Base-by-base conservation (phyloP, 2,888 invertebrate species). In the Lucinisca nassula region DNA sequence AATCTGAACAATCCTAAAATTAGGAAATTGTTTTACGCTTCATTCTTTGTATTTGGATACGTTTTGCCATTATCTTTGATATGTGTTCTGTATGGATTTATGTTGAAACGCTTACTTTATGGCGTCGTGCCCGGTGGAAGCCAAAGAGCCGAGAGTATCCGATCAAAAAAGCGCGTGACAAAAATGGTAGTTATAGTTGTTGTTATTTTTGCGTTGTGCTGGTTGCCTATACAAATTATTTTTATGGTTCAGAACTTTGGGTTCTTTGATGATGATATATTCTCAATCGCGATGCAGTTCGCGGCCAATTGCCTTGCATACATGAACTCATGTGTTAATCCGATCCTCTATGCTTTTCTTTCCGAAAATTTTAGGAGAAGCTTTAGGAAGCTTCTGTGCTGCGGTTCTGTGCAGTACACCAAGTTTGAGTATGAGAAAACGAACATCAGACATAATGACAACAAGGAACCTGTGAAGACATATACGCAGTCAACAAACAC, bases 331-430 rank as follows among this genome's bases (percentile, higher is more conserved):
- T 99, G 99, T 96, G 98, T 99, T 94, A 99, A 99, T 96, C 99
- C 99, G 0, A 98, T 99, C 92, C 97, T 99, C 76, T 99, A 99
- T 97, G 99, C 99, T 3, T 98, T 99, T 96, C 97, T 99, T 77
- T 99, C 98, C 0, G 99, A 99, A 94, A 98, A 98, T 97, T 99
- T 99, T 97, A 97, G 99, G 93, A 98, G 98, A 95, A 98, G 98
- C 32, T 99, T 99, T 96, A 97, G 95, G 30, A 96, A 95, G 80
- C 92, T 97, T 24, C 90, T 96, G 27, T 94, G 95, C 85, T 95
- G 95, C 84, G 89, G 90, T 17, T 77, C 90, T 6, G 84, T 90
- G 1, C 87, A 88, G 14, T 87, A 88, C 37, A 88, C 90, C 10
- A 92, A 93, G 27, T 91, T 93, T 88, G 94, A 94, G 35, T 94